Evolutionary conservation across 1,140 invertebrate species (phyloP).

Genomic region (Scaptodrosophila lebanonensis): DNA sequence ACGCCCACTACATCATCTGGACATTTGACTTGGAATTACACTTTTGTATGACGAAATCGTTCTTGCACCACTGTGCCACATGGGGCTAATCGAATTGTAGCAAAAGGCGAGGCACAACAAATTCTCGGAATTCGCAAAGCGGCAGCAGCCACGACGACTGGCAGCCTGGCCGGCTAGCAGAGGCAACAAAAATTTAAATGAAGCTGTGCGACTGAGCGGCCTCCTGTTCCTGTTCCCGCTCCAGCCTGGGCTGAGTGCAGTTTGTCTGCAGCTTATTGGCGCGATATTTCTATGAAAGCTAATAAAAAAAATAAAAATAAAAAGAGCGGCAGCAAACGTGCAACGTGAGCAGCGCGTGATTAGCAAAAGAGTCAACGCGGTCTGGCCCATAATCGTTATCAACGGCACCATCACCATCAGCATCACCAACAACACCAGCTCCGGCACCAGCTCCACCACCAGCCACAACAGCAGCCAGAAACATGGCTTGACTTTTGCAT

Average conservation of each 20-base stretch:
- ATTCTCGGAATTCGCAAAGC: conserved; percentile 60
- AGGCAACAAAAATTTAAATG: conserved; percentile 57
- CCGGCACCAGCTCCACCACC: no score
- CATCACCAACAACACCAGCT: conserved; percentile 14
- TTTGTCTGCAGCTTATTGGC: conserved; percentile 35
- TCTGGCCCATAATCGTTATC: conserved; percentile 57
- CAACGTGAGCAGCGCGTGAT: conserved; percentile 38
- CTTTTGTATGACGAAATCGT: no score
- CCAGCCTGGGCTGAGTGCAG: conserved; percentile 6
- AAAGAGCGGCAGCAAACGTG: conserved; percentile 5
- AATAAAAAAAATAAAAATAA: background rate
- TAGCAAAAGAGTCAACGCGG: conserved; percentile 31
- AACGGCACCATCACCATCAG: conserved; percentile 47
- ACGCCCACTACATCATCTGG: no score
- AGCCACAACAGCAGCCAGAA: conserved; percentile 1
- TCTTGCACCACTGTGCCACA: background rate
- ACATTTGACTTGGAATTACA: no score
- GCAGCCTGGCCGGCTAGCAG: conserved; percentile 9
- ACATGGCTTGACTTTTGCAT: conserved; percentile 11
- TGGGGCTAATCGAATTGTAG: conserved; percentile 56
- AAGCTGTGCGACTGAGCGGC: conserved; percentile 46
- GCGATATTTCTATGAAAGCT: conserved; percentile 1
- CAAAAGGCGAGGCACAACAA: conserved; percentile 24
- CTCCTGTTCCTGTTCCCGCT: no score
- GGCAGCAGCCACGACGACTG: conserved; percentile 7